A percentile compares a stretch with the other conserved stretches of the same genome.
phyloP scores from a whole-genome alignment of 1,140 invertebrate species.

The Drosophila subpulchrella region DNA sequence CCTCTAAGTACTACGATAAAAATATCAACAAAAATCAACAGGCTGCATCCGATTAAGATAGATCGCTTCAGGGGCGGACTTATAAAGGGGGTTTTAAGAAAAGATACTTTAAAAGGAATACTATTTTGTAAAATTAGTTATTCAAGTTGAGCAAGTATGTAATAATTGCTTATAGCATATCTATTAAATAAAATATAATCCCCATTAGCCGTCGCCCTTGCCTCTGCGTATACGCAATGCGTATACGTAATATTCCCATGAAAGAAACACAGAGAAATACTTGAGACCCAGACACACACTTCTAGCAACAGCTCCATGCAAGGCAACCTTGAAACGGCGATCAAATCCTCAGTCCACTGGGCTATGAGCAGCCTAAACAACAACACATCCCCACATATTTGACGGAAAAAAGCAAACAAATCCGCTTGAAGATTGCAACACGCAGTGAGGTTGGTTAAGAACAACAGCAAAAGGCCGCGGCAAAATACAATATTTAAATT shows the following conservation, averaged over 20 bases:
- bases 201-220: background rate
- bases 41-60: slow-evolving; percentile 42
- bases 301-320: slow-evolving; percentile 47
- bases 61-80: slow-evolving; percentile 7
- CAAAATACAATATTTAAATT: slow-evolving; percentile 77
- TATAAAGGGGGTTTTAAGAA: background rate
- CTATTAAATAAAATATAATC: too few species aligned
- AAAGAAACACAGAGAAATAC: slow-evolving; percentile 33
- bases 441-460: slow-evolving; percentile 75
- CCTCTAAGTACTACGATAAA: slow-evolving; percentile 45
- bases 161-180: too few species aligned
- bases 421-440: slow-evolving; percentile 61
- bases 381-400: slow-evolving; percentile 14
- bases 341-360: slow-evolving; percentile 44
- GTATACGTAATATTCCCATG: slow-evolving; percentile 65
- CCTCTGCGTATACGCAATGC: slow-evolving; percentile 43
- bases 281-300: slow-evolving; percentile 55
- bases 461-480: slow-evolving; percentile 34
- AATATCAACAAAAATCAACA: slow-evolving; percentile 44
- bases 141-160: background rate
- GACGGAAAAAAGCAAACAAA: slow-evolving; percentile 55
- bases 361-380: slow-evolving; percentile 20
- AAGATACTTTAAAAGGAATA: too few species aligned
- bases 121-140: background rate
- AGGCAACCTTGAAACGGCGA: slow-evolving; percentile 66